These are phyloP conservation scores for rat (Rattus norvegicus) DNA, from an alignment of 2,113 vertebrate species.

Conservation along the genomic window GRCr8 NC_086038.1:41395001-41395500, in stretches of 20 bases:
- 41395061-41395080: not conserved
- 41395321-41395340: constrained; percentile 66
- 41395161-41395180: fast-evolving
- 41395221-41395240: constrained; percentile 18
- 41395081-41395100: not conserved
- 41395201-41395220: fast-evolving
- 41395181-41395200: not conserved
- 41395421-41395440: constrained; percentile 73
- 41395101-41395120: not conserved
- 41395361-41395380: constrained; percentile 67
- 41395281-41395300: constrained; percentile 64
- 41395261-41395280: constrained; percentile 26
- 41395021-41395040: too few relatives aligned
- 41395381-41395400: constrained; percentile 55
- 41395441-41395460: constrained; percentile 68
- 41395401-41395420: constrained; percentile 68
- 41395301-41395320: constrained; percentile 12
- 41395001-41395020: too few relatives aligned
- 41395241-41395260: constrained; percentile 44
- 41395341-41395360: constrained; percentile 77
- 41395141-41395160: not conserved
- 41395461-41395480: constrained; percentile 62
- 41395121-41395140: not conserved
- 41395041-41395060: not conserved
- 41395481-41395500: constrained; percentile 73